Evolutionary conservation across 2,113 vertebrate genomes (phyloP).

Genomic region (Coptodon rendalli): DNA sequence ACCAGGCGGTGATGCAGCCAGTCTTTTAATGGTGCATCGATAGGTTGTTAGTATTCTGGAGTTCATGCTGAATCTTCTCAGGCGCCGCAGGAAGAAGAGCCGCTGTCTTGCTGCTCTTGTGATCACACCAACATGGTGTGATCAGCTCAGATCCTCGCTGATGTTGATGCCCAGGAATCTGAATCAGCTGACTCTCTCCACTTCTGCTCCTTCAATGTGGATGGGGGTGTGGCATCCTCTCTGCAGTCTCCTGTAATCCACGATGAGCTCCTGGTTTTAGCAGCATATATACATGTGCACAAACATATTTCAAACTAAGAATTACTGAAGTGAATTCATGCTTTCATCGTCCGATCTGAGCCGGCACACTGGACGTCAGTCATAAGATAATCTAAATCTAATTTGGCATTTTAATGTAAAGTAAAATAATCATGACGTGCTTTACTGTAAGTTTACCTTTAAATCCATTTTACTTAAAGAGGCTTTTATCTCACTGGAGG

Average conservation of each 20-base stretch:
- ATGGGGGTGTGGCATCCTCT: background rate
- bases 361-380: background rate
- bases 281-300: background rate
- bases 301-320: background rate
- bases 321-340: background rate
- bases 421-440: fast-evolving
- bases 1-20: background rate
- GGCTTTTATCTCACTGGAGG: background rate
- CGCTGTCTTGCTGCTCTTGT: background rate
- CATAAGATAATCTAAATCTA: background rate
- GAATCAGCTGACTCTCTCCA: background rate
- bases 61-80: background rate
- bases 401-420: background rate
- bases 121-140: fast-evolving
- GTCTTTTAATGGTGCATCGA: background rate
- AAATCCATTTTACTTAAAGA: background rate
- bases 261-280: background rate
- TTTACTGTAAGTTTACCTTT: background rate
- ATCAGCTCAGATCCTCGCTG: background rate
- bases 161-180: background rate
- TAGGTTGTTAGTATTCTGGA: background rate
- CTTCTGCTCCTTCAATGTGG: background rate
- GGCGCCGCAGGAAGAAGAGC: background rate
- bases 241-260: background rate
- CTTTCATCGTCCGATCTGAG: background rate